Percentiles rank a stretch among this genome's conserved stretches.
Evolutionary conservation across 1,140 invertebrate genomes (phyloP).

Genomic region (Eciton burchellii): DNA sequence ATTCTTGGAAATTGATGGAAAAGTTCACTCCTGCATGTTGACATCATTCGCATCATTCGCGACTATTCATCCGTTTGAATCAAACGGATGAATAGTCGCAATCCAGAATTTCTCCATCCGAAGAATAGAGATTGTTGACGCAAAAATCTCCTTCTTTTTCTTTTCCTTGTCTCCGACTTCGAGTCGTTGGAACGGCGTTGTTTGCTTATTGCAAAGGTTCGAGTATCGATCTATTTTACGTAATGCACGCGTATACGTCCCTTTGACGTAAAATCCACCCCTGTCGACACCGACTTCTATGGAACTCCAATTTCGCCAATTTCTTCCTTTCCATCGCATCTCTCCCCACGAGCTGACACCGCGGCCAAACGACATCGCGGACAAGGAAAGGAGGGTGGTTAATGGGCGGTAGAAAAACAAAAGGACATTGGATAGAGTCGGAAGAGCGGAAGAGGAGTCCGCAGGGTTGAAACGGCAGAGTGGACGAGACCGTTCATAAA

Average conservation of each 20-base stretch:
- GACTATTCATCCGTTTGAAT: background rate
- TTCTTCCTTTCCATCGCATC: constrained; percentile 34
- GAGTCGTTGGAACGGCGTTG: background rate
- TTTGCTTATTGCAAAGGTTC: background rate
- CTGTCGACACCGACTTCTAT: background rate
- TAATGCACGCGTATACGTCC: background rate
- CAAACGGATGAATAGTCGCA: background rate
- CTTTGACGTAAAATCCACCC: constrained; percentile 2
- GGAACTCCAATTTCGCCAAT: constrained; percentile 1
- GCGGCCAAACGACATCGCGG: background rate
- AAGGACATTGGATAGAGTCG: constrained; percentile 14
- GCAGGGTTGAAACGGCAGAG: background rate
- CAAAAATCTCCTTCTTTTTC: background rate
- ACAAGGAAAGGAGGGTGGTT: background rate
- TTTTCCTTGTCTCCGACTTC: background rate
- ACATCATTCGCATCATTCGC: background rate
- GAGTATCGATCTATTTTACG: constrained; percentile 31
- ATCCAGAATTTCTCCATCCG: background rate
- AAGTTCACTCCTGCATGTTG: background rate
- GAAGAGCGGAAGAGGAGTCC: background rate
- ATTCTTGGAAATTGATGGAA: background rate
- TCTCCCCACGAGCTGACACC: background rate
- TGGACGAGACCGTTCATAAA: constrained; percentile 60
- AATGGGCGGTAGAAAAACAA: constrained; percentile 52
- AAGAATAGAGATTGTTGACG: constrained; percentile 6